Evolutionary conservation across 2,797 vertebrate species (phyloP).

Genomic region (Sebastes wilsoni): DNA sequence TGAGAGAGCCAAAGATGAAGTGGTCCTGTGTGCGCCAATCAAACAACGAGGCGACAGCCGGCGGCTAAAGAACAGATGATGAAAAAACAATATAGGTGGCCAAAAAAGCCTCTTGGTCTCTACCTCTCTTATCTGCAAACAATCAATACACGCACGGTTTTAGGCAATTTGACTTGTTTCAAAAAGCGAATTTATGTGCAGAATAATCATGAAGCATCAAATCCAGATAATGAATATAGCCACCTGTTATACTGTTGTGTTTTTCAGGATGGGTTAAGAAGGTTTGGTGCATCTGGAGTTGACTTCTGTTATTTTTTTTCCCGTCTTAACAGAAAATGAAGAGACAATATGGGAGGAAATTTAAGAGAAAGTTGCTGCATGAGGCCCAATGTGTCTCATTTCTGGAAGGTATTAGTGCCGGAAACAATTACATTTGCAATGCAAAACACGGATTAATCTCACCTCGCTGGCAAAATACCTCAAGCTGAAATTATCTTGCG

Average conservation of each 20-base stretch:
- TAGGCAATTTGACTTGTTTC: constrained; percentile 2
- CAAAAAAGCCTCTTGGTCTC: not conserved
- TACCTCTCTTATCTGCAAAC: not conserved
- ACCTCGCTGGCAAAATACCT: constrained; percentile 10
- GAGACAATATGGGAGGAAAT: no score
- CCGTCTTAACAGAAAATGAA: no score
- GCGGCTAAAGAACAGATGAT: not conserved
- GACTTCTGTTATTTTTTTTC: no score
- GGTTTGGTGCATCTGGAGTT: no score
- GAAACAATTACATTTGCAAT: constrained; percentile 34
- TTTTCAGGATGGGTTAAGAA: no score
- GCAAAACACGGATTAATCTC: constrained; percentile 42
- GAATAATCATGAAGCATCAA: constrained; percentile 40
- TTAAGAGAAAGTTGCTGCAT: no score
- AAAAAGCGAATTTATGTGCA: constrained; percentile 13
- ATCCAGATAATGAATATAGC: constrained; percentile 1
- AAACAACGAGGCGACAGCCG: not conserved
- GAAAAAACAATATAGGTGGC: not conserved
- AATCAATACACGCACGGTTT: not conserved
- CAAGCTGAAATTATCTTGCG: not conserved
- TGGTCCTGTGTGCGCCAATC: not conserved
- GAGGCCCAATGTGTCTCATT: not conserved
- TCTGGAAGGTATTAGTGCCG: constrained; percentile 16
- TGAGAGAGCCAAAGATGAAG: not conserved
- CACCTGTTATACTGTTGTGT: no score